These are phyloP conservation scores for Todus mexicanus DNA, from an alignment of 2,797 vertebrate genomes.

Conservation along the genomic window DNA sequence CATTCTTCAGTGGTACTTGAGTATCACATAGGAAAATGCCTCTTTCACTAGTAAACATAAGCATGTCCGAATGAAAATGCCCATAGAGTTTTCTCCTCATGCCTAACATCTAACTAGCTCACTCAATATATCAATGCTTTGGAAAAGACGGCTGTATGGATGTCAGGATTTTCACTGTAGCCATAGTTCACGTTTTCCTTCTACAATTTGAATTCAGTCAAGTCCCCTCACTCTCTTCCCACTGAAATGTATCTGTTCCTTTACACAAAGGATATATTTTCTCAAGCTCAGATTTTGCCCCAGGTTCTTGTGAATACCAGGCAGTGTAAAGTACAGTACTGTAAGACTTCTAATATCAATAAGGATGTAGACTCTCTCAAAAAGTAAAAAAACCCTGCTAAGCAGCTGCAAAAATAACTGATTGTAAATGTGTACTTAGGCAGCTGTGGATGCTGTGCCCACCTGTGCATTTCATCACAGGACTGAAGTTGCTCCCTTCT, in stretches of 20 bases:
- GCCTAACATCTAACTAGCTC: background rate
- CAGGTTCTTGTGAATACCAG: background rate
- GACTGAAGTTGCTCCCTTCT: background rate
- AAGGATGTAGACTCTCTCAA: background rate
- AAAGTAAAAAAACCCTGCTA: background rate
- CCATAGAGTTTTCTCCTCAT: fast-evolving
- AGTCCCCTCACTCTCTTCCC: background rate
- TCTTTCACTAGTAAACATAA: background rate
- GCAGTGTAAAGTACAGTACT: background rate
- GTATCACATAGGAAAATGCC: background rate
- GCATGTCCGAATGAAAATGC: background rate
- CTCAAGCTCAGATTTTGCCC: background rate
- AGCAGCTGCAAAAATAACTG: background rate
- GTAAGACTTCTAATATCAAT: background rate
- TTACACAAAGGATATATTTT: background rate
- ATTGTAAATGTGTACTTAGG: background rate
- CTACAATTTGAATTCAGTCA: background rate
- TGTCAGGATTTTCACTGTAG: background rate
- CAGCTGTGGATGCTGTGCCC: background rate
- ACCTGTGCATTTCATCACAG: background rate
- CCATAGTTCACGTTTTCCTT: background rate
- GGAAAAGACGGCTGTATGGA: background rate
- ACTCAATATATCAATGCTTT: fast-evolving
- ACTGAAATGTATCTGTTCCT: background rate
- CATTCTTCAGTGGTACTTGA: background rate